phyloP scores from a whole-genome alignment of 2,113 vertebrate species.

The Lepidothrix coronata region DNA sequence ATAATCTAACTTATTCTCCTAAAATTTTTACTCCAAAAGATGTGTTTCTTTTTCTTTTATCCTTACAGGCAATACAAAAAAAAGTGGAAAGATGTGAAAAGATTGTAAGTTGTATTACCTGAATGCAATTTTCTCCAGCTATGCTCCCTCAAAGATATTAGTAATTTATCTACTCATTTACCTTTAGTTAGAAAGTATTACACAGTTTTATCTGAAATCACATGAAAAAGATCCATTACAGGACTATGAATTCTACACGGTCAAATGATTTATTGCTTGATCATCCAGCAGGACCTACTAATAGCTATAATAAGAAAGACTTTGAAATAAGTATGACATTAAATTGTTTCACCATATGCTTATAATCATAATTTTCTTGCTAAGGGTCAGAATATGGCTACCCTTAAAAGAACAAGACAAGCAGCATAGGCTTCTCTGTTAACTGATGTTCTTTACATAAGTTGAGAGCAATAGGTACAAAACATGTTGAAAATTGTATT shows the following conservation, averaged over 20 bases:
- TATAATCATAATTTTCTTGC: not conserved
- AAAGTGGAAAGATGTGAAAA: not conserved
- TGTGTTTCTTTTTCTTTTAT: not conserved
- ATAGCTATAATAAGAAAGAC: not conserved
- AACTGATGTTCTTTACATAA: not conserved
- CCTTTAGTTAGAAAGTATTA: not conserved
- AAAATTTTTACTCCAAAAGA: not conserved
- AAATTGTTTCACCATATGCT: constrained; percentile 13
- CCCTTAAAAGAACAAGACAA: not conserved
- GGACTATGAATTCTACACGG: not conserved
- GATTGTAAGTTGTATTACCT: not conserved
- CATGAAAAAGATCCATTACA: not conserved
- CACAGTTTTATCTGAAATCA: not conserved
- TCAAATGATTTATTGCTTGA: constrained; percentile 12
- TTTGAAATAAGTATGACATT: not conserved
- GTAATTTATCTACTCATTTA: constrained; percentile 5
- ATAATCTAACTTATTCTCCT: not conserved
- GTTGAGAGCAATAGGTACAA: not conserved
- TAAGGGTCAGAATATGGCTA: not conserved
- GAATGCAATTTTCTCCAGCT: not conserved
- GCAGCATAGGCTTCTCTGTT: not conserved
- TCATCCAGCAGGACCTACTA: not conserved
- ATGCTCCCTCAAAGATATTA: not conserved
- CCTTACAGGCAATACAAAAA: not conserved
- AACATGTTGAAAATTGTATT: not conserved